phyloP scores from a whole-genome alignment of 92 coral and sea anemone species.

The Hydrozoanthus gracilis region DNA sequence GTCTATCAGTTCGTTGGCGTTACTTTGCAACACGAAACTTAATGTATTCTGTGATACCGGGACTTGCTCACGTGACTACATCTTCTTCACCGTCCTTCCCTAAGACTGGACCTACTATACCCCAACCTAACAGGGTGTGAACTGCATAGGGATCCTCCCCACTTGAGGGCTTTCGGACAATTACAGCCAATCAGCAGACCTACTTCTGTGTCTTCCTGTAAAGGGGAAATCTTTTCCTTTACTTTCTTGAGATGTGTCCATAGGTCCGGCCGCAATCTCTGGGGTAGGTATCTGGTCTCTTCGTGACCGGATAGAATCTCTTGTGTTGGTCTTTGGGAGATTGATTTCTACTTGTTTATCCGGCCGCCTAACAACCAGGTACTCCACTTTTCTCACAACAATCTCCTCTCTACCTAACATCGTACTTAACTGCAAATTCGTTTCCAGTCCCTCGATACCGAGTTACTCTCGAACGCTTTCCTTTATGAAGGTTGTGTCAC shows the following conservation, averaged over 20 bases:
- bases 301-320: slow-evolving; percentile 61
- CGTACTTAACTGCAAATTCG: slow-evolving; percentile 58
- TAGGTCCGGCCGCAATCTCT: slow-evolving; percentile 38
- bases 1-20: slow-evolving; percentile 14
- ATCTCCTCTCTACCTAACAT: slow-evolving; percentile 63
- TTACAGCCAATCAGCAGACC: slow-evolving; percentile 31
- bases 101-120: slow-evolving; percentile 32
- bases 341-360: slow-evolving; percentile 58
- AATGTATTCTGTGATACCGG: not conserved
- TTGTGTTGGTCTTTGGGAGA: slow-evolving; percentile 70
- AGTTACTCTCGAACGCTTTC: slow-evolving; percentile 49
- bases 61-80: not conserved
- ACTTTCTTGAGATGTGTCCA: slow-evolving; percentile 54
- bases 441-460: slow-evolving; percentile 64
- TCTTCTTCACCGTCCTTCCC: not conserved
- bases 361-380: slow-evolving; percentile 58
- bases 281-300: slow-evolving; percentile 61
- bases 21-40: not conserved
- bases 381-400: slow-evolving; percentile 50
- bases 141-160: slow-evolving; percentile 35
- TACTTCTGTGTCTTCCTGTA: not conserved
- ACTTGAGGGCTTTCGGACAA: slow-evolving; percentile 35
- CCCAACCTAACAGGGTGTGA: slow-evolving; percentile 32
- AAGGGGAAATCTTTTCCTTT: slow-evolving; percentile 3
- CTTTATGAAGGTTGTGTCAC: slow-evolving; percentile 73